Conservation (phyloP, 1,140 invertebrate species). For the Plutomurus gul region DNA sequence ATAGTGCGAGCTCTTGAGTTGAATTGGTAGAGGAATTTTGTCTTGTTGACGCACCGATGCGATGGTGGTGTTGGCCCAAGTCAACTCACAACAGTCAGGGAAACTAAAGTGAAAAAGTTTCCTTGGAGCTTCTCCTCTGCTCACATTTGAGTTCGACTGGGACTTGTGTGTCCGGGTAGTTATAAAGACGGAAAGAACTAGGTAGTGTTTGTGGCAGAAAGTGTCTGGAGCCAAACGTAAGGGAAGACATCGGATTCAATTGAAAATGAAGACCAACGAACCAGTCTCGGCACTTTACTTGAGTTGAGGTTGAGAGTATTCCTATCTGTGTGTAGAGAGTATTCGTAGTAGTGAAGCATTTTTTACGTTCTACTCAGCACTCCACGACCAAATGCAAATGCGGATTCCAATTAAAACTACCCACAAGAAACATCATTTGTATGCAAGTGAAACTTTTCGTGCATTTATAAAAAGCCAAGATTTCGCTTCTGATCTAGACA, state of each 20-base stretch:
- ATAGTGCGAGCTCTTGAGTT: background rate
- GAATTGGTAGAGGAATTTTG: conserved; percentile 12
- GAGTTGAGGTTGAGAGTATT: background rate
- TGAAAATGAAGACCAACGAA: conserved; percentile 34
- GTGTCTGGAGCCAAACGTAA: conserved; percentile 34
- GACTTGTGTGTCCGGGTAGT: background rate
- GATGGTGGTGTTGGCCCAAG: background rate
- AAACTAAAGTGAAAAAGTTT: conserved; percentile 38
- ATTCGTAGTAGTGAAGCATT: background rate
- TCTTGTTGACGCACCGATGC: conserved; percentile 22
- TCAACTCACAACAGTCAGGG: conserved; percentile 21
- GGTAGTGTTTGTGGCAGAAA: conserved; percentile 45
- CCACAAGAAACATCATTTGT: conserved; percentile 54
- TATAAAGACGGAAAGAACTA: conserved; percentile 20
- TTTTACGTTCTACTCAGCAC: conserved; percentile 23
- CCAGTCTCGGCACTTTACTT: conserved; percentile 10
- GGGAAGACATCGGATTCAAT: conserved; percentile 35
- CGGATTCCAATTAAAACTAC: conserved; percentile 54
- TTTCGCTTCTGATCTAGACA: conserved; percentile 50
- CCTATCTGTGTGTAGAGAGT: background rate
- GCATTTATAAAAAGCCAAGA: conserved; percentile 53
- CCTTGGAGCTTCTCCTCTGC: background rate
- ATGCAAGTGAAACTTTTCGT: conserved; percentile 54
- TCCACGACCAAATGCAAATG: conserved; percentile 51
- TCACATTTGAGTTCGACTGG: background rate